Evolutionary conservation across 2,113 vertebrate species (phyloP), one percentile per base, ranked within the genome.

Genomic region (Bombycilla garrulus): DNA sequence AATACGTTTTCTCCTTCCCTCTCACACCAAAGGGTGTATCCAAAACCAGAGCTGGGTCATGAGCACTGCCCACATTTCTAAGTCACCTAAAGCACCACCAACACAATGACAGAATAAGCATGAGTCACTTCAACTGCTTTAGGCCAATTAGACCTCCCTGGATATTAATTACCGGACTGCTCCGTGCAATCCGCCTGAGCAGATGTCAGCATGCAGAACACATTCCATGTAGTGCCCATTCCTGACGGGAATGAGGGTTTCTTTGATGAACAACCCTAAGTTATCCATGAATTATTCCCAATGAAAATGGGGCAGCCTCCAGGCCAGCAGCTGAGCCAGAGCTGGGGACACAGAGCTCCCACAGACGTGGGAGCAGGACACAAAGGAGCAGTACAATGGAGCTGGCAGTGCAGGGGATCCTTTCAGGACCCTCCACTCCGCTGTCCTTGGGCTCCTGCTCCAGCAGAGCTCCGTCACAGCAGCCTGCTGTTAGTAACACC

Each of bases 301-400:
- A 65, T 23, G 42, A 45, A 38, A 23, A 44, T 0, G 73, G 6
- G 23, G 50, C 62, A 58, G 71, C 3, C 53, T n/a, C 6, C 11
- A 8, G 40, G 7, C 33, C 70, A 8, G 61, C 15, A 62, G 86
- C 25, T 5, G 36, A 35, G 56, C 36, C 1, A 2, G 25, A 45
- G 47, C 57, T 17, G 21, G 31, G 40, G n/a, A 50, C 24, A 23
- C 1, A 0, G 72, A 23, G 50, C 76, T 65, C 21, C 10, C 2
- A 2, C 0, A 0, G 64, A 64, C 64, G 44, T 0, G 0, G 54
- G 60, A 73, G n/a, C 13, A 13, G 88, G 58, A 23, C 42, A 10
- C 70, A 93, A 58, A 92, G 45, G 60, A 78, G 47, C 0, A 33
- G 50, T 5, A 89, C 22, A 83, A 70, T 12, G 72, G 78, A 65